Conservation (phyloP, 2,113 vertebrate species). For the Oncorhynchus mykiss region DNA sequence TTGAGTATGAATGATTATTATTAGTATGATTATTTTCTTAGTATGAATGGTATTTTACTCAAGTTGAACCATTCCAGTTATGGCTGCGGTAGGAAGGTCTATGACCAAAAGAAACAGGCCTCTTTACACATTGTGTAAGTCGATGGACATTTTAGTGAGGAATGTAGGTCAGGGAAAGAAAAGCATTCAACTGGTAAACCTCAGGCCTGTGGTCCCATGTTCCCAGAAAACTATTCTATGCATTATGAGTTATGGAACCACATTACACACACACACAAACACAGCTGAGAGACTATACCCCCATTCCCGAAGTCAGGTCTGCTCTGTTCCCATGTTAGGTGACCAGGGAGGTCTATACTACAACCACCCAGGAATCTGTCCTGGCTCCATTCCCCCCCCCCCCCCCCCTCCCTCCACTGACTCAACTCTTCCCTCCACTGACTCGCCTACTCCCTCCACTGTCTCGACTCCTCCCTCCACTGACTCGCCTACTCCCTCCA, state of each 20-base stretch:
- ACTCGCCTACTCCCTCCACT: no score
- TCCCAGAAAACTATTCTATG: slow-evolving; percentile 57
- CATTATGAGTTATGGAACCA: slow-evolving; percentile 12
- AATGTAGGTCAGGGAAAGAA: slow-evolving; percentile 73
- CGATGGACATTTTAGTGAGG: slow-evolving; percentile 58
- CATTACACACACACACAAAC: slow-evolving; percentile 11
- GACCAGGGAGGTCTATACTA: neutral
- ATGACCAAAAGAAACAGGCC: slow-evolving; percentile 39
- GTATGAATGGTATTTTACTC: slow-evolving; percentile 16
- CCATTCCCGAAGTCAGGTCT: slow-evolving; percentile 1
- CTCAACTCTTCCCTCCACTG: no score
- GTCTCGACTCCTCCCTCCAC: no score
- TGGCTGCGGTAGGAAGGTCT: slow-evolving; percentile 4
- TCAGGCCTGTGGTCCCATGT: slow-evolving; percentile 54
- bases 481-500: no score
- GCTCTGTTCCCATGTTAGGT: slow-evolving; percentile 35
- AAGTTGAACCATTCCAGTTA: slow-evolving; percentile 25
- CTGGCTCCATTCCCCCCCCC: no score
- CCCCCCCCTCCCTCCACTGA: no score
- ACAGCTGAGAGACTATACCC: slow-evolving; percentile 9
- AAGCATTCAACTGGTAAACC: slow-evolving; percentile 53
- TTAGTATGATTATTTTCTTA: no score
- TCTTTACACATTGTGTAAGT: slow-evolving; percentile 52
- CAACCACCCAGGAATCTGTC: slow-evolving; percentile 41
- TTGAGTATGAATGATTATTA: no score